phyloP scores from a whole-genome alignment of 2,888 invertebrate genomes.

The Cataglyphis altisquamis region DNA sequence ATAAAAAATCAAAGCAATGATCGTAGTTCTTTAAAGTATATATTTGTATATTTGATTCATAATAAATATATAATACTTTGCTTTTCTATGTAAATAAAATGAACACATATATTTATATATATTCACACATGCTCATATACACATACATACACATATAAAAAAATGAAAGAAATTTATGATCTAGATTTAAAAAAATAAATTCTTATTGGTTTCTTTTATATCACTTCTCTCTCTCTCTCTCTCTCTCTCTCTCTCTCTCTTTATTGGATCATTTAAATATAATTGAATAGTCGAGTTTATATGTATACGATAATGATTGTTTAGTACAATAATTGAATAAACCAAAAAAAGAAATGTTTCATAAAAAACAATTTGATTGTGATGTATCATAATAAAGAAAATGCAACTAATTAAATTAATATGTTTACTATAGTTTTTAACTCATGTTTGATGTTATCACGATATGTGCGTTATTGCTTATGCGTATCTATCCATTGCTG shows the following conservation, averaged over 20 bases:
- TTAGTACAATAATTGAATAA: slow-evolving; percentile 23
- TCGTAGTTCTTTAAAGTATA: background rate
- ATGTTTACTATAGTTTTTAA: background rate
- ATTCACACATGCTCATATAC: background rate
- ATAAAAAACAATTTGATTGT: background rate
- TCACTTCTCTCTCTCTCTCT: no score
- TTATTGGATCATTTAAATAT: background rate
- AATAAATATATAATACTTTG: background rate
- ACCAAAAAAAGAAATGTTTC: background rate
- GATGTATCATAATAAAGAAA: background rate
- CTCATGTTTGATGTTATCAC: background rate
- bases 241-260: background rate
- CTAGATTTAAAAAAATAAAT: background rate
- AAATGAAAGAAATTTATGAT: background rate
- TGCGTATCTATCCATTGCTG: background rate
- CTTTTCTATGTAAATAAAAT: background rate
- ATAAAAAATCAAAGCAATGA: background rate
- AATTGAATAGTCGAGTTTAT: background rate
- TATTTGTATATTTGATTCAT: background rate
- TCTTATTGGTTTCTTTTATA: background rate
- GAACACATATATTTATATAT: background rate
- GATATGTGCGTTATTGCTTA: background rate
- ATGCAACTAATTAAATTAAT: background rate
- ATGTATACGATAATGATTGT: background rate
- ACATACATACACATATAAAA: background rate